These are phyloP conservation scores for Gobius niger DNA, from an alignment of 2,113 vertebrate species.

Conservation along the genomic window DNA sequence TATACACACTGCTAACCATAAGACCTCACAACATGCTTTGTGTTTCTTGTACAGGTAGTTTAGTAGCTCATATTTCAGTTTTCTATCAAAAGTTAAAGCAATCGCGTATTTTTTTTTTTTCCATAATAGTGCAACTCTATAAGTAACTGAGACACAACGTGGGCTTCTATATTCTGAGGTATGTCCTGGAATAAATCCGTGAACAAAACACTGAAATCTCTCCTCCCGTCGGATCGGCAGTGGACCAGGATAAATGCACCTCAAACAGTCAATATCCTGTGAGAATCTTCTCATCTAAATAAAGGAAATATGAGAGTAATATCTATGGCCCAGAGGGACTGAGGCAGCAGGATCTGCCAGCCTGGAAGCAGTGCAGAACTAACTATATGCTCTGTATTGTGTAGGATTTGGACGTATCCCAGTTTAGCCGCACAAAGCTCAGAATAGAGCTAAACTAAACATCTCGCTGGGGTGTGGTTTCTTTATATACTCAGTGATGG, in stretches of 20 bases:
- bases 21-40: too few relatives aligned
- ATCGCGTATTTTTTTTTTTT: too few relatives aligned
- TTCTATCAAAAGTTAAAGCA: too few relatives aligned
- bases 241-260: constrained; percentile 18
- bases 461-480: constrained; percentile 8
- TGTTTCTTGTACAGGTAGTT: too few relatives aligned
- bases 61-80: too few relatives aligned
- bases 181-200: background rate
- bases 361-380: constrained; percentile 19
- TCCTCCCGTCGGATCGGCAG: constrained; percentile 16
- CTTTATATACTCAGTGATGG: constrained; percentile 9
- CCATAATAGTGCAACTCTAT: too few relatives aligned
- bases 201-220: constrained; percentile 19
- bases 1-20: too few relatives aligned
- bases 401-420: constrained; percentile 15
- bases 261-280: constrained; percentile 28
- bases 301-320: constrained; percentile 36
- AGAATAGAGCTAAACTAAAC: constrained; percentile 33
- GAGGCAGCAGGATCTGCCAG: constrained; percentile 16
- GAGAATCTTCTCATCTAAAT: constrained; percentile 30
- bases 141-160: background rate
- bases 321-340: constrained; percentile 16
- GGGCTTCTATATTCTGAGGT: background rate
- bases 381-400: constrained; percentile 14
- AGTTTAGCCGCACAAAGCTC: constrained; percentile 26